Percentiles rank a stretch among this genome's conserved stretches.
These are phyloP conservation scores for Panthera uncia DNA, from an alignment of 2,113 vertebrate species.

Conservation along the genomic window DNA sequence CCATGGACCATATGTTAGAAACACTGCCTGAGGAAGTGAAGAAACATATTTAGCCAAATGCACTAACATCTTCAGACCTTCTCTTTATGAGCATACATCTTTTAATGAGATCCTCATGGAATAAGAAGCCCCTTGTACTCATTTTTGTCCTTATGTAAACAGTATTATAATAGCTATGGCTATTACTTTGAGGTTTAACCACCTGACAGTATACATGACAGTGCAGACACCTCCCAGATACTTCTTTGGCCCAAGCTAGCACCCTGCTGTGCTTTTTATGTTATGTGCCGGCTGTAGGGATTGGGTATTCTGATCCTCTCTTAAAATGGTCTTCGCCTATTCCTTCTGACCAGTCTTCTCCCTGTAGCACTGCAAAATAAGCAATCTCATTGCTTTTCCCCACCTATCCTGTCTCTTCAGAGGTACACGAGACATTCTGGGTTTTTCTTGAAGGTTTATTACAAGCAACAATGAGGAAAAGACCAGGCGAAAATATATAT, in stretches of 20 bases:
- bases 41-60: not conserved
- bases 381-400: not conserved
- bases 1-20: not conserved
- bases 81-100: not conserved
- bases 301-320: not conserved
- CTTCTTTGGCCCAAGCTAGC: not conserved
- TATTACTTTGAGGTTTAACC: conserved; percentile 44
- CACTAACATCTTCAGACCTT: not conserved
- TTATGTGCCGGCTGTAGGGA: not conserved
- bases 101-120: conserved; percentile 63
- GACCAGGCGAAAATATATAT: not conserved
- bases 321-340: not conserved
- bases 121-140: conserved; percentile 21
- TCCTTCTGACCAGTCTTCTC: not conserved
- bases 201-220: not conserved
- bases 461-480: conserved; percentile 14
- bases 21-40: not conserved
- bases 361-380: not conserved
- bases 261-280: not conserved
- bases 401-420: not conserved
- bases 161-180: not conserved
- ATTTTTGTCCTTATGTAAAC: conserved; percentile 6
- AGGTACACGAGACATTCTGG: not conserved
- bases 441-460: not conserved
- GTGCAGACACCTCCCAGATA: not conserved